Conservation (phyloP, 2,113 vertebrate genomes). For the Pituophis catenifer region DNA sequence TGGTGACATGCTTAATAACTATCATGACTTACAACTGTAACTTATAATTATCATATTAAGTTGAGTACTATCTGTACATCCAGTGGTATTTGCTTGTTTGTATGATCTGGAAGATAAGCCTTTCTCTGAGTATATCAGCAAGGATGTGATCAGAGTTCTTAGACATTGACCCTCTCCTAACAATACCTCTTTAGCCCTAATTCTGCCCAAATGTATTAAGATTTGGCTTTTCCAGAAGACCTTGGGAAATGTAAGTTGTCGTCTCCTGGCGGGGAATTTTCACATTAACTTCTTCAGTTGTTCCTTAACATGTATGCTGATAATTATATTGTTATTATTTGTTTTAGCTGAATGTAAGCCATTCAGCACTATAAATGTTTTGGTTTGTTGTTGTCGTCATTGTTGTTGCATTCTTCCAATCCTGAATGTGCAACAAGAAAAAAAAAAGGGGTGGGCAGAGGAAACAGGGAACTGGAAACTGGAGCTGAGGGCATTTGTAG, state of each 20-base stretch:
- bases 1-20: neutral
- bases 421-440: neutral
- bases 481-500: neutral
- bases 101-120: neutral
- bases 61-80: neutral
- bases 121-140: neutral
- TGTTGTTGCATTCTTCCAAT: neutral
- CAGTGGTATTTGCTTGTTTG: neutral
- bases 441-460: neutral
- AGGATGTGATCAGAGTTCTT: neutral
- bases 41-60: neutral
- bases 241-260: neutral
- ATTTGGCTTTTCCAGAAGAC: neutral
- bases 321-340: neutral
- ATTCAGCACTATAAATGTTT: neutral
- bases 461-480: neutral
- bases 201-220: neutral
- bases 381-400: neutral
- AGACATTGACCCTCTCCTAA: neutral
- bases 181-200: neutral
- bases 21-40: neutral
- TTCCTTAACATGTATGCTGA: neutral
- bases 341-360: neutral
- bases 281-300: neutral
- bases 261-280: neutral